A percentile compares a stretch with the other conserved stretches of the same genome.
Conservation (phyloP, 2,113 vertebrate genomes). For the Myrmophylax atrothorax region DNA sequence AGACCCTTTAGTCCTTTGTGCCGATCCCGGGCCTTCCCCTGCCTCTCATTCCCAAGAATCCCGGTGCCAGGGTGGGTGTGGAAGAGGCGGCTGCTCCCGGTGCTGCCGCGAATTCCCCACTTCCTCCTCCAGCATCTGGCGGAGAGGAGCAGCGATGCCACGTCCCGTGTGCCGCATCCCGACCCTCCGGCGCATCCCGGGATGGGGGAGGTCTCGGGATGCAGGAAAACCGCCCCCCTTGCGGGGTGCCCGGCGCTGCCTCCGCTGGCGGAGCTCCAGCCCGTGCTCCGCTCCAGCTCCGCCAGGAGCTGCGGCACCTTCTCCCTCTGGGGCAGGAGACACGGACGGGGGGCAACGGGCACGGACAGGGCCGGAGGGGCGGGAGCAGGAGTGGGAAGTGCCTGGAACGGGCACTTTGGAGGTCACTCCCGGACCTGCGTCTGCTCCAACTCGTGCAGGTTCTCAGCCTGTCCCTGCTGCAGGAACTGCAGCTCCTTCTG, state of each 20-base stretch:
- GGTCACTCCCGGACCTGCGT: slow-evolving; percentile 43
- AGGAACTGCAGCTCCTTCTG: slow-evolving; percentile 40
- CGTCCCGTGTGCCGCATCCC: fast-evolving
- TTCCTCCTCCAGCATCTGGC: slow-evolving; percentile 73
- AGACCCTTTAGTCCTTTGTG: neutral
- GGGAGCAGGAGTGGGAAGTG: neutral
- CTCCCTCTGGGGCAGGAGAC: slow-evolving; percentile 53
- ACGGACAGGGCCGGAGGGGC: neutral
- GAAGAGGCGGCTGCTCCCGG: slow-evolving; percentile 45
- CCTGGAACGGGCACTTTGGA: fast-evolving
- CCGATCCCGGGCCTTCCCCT: neutral
- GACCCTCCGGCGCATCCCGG: neutral
- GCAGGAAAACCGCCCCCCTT: slow-evolving; percentile 52
- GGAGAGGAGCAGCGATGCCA: neutral
- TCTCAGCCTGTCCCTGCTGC: slow-evolving; percentile 67
- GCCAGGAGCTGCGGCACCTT: slow-evolving; percentile 70
- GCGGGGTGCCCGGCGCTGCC: slow-evolving; percentile 55
- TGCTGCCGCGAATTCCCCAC: slow-evolving; percentile 22
- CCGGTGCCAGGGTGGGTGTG: slow-evolving; percentile 1
- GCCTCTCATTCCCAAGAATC: neutral
- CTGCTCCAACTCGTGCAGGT: slow-evolving; percentile 67
- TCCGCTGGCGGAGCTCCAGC: slow-evolving; percentile 75
- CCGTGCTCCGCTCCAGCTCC: slow-evolving; percentile 69
- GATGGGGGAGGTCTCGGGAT: fast-evolving
- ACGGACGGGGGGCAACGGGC: neutral